Conservation (phyloP, 2,888 invertebrate species). For the Tyria jacobaeae region DNA sequence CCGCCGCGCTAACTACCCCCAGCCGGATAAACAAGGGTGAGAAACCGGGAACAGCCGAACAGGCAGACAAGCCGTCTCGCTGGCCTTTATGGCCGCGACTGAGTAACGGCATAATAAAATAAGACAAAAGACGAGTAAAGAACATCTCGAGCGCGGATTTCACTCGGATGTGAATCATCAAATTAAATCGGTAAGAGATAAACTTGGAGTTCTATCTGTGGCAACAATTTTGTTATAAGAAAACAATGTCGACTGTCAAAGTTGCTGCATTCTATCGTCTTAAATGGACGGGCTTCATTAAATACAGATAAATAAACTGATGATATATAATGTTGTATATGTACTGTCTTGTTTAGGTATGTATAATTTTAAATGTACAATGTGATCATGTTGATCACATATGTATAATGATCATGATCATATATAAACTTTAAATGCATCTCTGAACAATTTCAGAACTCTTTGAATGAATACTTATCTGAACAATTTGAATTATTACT, state of each 20-base stretch:
- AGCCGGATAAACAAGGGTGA: slow-evolving; percentile 84
- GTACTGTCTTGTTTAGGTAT: background rate
- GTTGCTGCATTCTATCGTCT: slow-evolving; percentile 25
- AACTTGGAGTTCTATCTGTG: slow-evolving; percentile 49
- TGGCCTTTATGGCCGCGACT: slow-evolving; percentile 74
- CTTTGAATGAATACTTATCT: no score
- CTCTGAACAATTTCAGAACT: no score
- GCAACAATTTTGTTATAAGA: slow-evolving; percentile 48
- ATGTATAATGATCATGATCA: no score
- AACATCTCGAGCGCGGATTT: slow-evolving; percentile 56
- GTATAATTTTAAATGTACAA: no score
- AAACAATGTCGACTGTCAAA: slow-evolving; percentile 48
- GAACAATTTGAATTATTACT: no score
- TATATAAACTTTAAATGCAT: no score
- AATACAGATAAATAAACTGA: background rate
- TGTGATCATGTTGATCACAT: no score
- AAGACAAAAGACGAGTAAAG: slow-evolving; percentile 78
- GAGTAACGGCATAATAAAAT: slow-evolving; percentile 78
- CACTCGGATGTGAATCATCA: slow-evolving; percentile 52
- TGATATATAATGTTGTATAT: background rate
- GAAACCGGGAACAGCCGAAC: slow-evolving; percentile 73
- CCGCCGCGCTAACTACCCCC: slow-evolving; percentile 75
- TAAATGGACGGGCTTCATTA: background rate
- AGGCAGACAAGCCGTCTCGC: slow-evolving; percentile 85
- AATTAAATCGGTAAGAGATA: slow-evolving; percentile 54